A percentile compares a stretch with the other conserved stretches of the same genome.
Conservation (phyloP, 2,113 vertebrate genomes). For the Chaetodon trifascialis region DNA sequence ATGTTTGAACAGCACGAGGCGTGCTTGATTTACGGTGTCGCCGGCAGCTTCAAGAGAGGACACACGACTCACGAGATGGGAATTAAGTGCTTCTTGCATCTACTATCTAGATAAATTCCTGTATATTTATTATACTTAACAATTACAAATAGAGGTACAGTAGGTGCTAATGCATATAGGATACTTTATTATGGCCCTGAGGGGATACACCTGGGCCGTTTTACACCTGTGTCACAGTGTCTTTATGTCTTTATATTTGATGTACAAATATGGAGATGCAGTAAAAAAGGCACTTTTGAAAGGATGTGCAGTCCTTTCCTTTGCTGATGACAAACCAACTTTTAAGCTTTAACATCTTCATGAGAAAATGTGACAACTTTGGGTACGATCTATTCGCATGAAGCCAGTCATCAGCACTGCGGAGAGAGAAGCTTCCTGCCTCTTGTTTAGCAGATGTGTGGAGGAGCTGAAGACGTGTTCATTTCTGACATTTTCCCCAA, state of each 20-base stretch:
- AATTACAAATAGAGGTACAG: slow-evolving; percentile 20
- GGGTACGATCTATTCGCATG: neutral
- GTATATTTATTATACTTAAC: slow-evolving; percentile 16
- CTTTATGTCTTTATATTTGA: neutral
- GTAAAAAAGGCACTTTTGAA: neutral
- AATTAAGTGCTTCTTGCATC: slow-evolving; percentile 30
- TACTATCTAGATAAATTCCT: slow-evolving; percentile 24
- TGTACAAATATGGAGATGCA: neutral
- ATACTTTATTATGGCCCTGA: neutral
- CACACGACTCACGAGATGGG: slow-evolving; percentile 16
- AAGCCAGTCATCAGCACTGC: slow-evolving; percentile 22
- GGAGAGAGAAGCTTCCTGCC: slow-evolving; percentile 54
- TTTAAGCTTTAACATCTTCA: slow-evolving; percentile 2
- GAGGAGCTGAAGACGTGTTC: slow-evolving; percentile 63
- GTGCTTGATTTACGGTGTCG: slow-evolving; percentile 20
- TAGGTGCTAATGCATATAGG: slow-evolving; percentile 14
- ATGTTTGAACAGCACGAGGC: slow-evolving; percentile 45
- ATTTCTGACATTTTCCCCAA: slow-evolving; percentile 72
- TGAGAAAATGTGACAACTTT: neutral
- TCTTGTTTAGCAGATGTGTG: slow-evolving; percentile 71
- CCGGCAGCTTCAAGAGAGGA: slow-evolving; percentile 48
- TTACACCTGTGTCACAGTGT: neutral
- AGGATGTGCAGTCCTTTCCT: neutral
- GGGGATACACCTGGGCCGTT: neutral
- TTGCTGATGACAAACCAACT: slow-evolving; percentile 15